Conservation (phyloP, 2,888 invertebrate genomes). For the Tenodera sinensis region DNA sequence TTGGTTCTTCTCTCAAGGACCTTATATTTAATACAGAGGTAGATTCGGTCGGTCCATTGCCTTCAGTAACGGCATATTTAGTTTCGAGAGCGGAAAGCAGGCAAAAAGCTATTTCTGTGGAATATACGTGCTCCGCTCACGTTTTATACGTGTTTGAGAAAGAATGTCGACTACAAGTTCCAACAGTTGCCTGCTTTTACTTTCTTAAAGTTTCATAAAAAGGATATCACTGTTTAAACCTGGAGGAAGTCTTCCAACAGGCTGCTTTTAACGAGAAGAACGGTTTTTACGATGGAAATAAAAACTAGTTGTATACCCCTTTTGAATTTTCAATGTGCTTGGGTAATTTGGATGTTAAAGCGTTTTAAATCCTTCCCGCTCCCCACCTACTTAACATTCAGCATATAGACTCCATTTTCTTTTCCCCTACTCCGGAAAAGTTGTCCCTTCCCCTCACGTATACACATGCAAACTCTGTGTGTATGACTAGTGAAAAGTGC, state of each 20-base stretch:
- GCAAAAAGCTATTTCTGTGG: not conserved
- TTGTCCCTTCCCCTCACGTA: not conserved
- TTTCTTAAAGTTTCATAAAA: not conserved
- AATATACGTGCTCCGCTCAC: not conserved
- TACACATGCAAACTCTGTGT: not conserved
- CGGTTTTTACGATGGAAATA: not conserved
- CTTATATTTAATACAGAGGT: not conserved
- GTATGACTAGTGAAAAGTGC: not conserved
- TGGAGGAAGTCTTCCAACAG: not conserved
- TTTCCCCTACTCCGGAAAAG: not conserved
- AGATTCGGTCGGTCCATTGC: not conserved
- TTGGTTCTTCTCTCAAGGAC: not conserved
- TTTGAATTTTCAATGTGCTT: not conserved
- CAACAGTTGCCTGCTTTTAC: not conserved
- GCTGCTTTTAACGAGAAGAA: not conserved
- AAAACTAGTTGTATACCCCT: not conserved
- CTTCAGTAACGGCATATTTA: not conserved
- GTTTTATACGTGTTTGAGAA: not conserved
- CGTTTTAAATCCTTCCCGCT: not conserved
- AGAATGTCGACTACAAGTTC: not conserved
- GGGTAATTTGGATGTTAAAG: not conserved
- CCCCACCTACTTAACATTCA: not conserved
- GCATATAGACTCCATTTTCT: not conserved
- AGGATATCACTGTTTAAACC: not conserved
- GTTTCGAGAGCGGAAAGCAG: not conserved